Percentiles rank a stretch among this genome's conserved stretches.
phyloP scores from a whole-genome alignment of 2,888 invertebrate genomes.

The Temnothorax ravouxi region DNA sequence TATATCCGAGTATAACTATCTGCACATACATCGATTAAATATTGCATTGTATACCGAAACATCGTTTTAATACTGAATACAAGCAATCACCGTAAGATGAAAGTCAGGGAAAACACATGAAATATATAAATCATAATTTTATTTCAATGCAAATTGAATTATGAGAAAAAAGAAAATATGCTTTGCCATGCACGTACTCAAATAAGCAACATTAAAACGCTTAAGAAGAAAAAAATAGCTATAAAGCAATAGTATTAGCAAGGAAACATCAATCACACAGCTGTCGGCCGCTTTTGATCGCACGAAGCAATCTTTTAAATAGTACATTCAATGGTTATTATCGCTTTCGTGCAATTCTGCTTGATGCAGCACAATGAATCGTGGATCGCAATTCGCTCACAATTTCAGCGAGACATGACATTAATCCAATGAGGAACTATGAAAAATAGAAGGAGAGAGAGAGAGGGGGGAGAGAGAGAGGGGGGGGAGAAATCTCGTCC shows the following conservation, averaged over 20 bases:
- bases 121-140: slow-evolving; percentile 3
- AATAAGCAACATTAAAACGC: slow-evolving; percentile 6
- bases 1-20: no score
- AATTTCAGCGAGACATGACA: slow-evolving; percentile 43
- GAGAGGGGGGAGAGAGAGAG: no score
- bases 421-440: slow-evolving; percentile 48
- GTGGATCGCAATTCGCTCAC: slow-evolving; percentile 40
- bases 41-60: background rate
- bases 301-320: slow-evolving; percentile 41
- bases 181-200: background rate
- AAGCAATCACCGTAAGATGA: background rate
- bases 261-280: slow-evolving; percentile 39
- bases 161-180: background rate
- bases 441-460: slow-evolving; percentile 41
- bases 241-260: background rate
- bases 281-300: slow-evolving; percentile 18
- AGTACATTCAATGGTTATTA: slow-evolving; percentile 31
- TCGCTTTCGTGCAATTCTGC: slow-evolving; percentile 32
- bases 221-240: background rate
- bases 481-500: slow-evolving; percentile 33
- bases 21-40: background rate
- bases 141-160: background rate
- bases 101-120: background rate
- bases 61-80: background rate
- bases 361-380: slow-evolving; percentile 47